Evolutionary conservation across 23 tunicate species (phyloP), one percentile per base, ranked within the genome.

Genomic region (Clavelina lepadiformis): DNA sequence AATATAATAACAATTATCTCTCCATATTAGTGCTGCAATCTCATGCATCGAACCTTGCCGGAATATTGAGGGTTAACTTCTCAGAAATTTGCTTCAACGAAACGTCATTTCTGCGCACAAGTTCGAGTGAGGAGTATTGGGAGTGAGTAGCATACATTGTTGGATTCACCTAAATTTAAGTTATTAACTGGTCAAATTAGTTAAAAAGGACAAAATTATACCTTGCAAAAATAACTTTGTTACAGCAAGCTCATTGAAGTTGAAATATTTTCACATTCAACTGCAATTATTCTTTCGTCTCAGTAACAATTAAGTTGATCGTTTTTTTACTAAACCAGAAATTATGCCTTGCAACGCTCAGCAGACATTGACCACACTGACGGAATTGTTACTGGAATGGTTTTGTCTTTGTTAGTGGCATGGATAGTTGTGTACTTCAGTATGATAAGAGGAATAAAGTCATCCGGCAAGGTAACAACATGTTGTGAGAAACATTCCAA

Each of bases 381-480:
- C 19, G 34, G 62, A 2, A 76, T 86, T 28, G 73, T 80, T 30
- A 76, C 68, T 22, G 61, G 66, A 32, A 38, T 94, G 58, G 84
- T 60, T 18, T 69, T 82, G 29, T 74, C 78, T 28, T 56, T 94
- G 18, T 31, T 82, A 3, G 72, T 94, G 2, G 95, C 95, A 0
- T 94, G 94, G 88, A 51, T 94, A 31, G 81, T 81, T 31, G 77
- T 86, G n/a, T 94, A 91, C 54, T 86, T 77, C 55, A 86, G 99
- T 73, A 69, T 94, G 75, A 89, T 89, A 20, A 68, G 88, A 56
- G 99, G 99, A 19, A 72, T 94, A 20, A 81, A 94, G 51, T 94
- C 99, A 0, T 86, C 99, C 5, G 99, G 99, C 65, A 94, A 94
- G 80, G 99, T 89, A 66, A 31, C 19, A 28, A 19, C 2, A n/a